These are phyloP conservation scores for Bungarus multicinctus DNA, from an alignment of 2,113 vertebrate genomes.

Conservation along the genomic window DNA sequence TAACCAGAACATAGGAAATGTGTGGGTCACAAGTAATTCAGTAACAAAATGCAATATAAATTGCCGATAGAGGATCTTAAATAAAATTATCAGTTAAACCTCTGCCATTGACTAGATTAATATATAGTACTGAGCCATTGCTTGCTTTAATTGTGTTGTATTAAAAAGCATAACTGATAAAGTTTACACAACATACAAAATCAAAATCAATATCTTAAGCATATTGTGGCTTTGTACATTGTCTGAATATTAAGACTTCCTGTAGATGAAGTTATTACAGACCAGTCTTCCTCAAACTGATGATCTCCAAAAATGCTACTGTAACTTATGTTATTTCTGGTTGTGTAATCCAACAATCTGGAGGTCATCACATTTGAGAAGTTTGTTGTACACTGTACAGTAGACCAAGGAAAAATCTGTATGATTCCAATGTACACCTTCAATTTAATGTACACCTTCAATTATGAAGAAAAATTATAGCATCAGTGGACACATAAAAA, in stretches of 20 bases:
- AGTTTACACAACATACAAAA: background rate
- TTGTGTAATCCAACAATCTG: background rate
- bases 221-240: background rate
- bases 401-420: background rate
- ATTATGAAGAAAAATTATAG: background rate
- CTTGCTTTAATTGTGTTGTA: background rate
- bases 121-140: background rate
- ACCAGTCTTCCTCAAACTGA: background rate
- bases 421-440: background rate
- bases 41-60: background rate
- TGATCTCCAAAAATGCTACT: background rate
- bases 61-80: background rate
- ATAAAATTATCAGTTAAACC: background rate
- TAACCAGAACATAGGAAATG: background rate
- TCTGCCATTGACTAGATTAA: background rate
- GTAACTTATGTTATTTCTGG: background rate
- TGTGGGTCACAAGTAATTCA: background rate
- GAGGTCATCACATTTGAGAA: background rate
- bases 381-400: background rate
- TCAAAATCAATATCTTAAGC: background rate
- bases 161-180: background rate
- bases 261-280: background rate
- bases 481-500: background rate
- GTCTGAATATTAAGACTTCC: background rate
- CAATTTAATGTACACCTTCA: background rate